Base-by-base conservation (phyloP, 2,797 vertebrate genomes). In the Clarias fuscus region DNA sequence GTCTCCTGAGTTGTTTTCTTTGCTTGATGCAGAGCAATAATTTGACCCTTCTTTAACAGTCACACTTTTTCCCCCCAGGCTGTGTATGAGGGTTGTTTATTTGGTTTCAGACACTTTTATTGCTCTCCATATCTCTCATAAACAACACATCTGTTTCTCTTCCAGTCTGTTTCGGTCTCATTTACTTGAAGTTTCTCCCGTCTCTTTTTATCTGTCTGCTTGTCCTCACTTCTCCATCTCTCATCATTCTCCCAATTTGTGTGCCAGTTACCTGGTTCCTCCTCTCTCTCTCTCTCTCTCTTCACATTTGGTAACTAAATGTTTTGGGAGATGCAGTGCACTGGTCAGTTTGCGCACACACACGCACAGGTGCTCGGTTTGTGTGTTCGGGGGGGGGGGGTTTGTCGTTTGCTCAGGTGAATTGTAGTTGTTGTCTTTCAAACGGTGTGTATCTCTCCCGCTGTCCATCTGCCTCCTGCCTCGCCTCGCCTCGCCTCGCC, bases 401-500 rank as follows among this genome's bases (percentile, higher is more conserved):
- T 22, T 48, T 48, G 22, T 30, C 56, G 48, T n/a, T 76, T 56
- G 73, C 33, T 58, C 48, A 58, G n/a, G 48, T 56, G 48, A 76
- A 17, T 40, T 40, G 68, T 40, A 40, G 3, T 76, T 56, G 43
- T 76, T 22, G 37, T 40, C 33, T 71, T 27, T 76, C 14, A n/a
- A 56, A 56, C 43, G 17, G 43, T 76, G 6, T 56, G 43, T 53
- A 27, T 14, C 43, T 43, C 7, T 75, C 72, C 27, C 72, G 6
- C 72, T 75, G 22, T 56, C 48, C 73, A 56, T 76, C 73, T 76
- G 73, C 27, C 73, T 56, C 48, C 40, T 48, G 71, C 11, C 71
- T 18, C 20, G 48, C 48, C 48, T 53, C 48, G 48, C 11, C 48
- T 53, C 48, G 48, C 11, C 15, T 20, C 20, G 5, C 37, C 37